phyloP scores from a whole-genome alignment of 2,888 invertebrate species.

The Antitype chi region DNA sequence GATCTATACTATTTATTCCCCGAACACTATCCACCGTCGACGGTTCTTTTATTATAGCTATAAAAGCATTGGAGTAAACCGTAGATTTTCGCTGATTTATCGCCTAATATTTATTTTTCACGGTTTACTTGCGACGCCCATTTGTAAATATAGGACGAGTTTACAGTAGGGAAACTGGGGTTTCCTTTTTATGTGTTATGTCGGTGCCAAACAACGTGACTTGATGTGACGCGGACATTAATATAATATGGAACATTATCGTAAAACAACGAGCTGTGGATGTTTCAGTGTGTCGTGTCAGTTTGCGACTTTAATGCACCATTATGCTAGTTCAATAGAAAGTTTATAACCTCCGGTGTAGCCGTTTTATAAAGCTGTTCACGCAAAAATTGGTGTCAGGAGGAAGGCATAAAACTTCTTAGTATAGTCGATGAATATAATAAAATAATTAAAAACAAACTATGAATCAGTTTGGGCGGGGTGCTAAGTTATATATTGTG shows the following conservation, averaged over 20 bases:
- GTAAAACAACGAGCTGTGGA: conserved; percentile 70
- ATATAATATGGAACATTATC: conserved; percentile 69
- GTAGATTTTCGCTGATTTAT: conserved; percentile 88
- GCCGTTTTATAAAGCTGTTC: conserved; percentile 71
- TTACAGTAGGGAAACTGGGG: conserved; percentile 75
- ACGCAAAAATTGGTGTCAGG: conserved; percentile 73
- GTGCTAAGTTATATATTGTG: conserved; percentile 45
- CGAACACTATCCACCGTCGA: conserved; percentile 84
- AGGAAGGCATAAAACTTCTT: conserved; percentile 75
- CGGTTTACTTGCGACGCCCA: conserved; percentile 79
- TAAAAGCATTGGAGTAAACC: conserved; percentile 85
- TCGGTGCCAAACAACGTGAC: conserved; percentile 69
- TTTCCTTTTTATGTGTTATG: conserved; percentile 72
- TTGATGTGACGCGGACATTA: conserved; percentile 63
- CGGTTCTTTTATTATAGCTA: conserved; percentile 89
- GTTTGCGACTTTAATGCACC: conserved; percentile 77
- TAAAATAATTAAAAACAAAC: conserved; percentile 54
- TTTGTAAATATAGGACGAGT: conserved; percentile 82
- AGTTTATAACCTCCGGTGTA: conserved; percentile 84
- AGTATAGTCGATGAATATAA: conserved; percentile 59
- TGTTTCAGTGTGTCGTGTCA: conserved; percentile 70
- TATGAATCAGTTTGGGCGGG: conserved; percentile 41
- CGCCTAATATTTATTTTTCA: conserved; percentile 88
- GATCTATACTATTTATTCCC: conserved; percentile 84
- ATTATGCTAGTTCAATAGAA: conserved; percentile 79